Evolutionary conservation across 2,113 vertebrate species (phyloP).

Genomic region (Smithornis capensis): DNA sequence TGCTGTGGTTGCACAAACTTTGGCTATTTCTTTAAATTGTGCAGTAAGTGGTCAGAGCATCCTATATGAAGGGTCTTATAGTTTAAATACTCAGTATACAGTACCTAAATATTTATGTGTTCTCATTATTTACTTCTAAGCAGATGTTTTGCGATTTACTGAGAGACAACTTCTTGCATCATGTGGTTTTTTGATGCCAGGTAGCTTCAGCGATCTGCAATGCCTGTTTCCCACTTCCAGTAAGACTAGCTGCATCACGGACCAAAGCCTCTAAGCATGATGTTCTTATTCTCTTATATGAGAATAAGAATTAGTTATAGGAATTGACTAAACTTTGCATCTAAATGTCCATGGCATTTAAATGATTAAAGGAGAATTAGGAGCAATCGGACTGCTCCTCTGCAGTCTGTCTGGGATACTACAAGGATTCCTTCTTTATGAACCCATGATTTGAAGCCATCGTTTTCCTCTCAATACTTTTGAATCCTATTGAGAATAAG

Average conservation of each 20-base stretch:
- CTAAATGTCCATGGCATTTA: background rate
- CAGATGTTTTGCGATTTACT: background rate
- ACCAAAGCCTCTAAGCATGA: background rate
- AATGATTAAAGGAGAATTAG: background rate
- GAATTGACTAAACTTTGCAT: background rate
- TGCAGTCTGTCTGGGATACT: background rate
- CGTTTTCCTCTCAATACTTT: background rate
- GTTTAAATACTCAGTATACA: background rate
- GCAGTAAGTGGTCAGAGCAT: background rate
- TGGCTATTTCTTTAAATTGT: background rate
- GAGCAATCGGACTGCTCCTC: background rate
- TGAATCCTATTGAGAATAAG: background rate
- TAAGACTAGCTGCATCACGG: background rate
- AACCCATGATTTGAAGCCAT: background rate
- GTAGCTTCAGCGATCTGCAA: background rate
- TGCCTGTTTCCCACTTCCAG: background rate
- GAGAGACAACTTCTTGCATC: background rate
- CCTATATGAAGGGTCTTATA: background rate
- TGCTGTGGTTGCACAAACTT: background rate
- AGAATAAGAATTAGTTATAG: background rate
- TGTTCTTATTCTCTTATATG: no score
- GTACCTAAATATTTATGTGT: background rate
- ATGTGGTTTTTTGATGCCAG: background rate
- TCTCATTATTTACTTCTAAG: background rate
- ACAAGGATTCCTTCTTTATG: background rate